Conservation (phyloP, 2,797 vertebrate genomes). For the Melanotaenia trifasciata region DNA sequence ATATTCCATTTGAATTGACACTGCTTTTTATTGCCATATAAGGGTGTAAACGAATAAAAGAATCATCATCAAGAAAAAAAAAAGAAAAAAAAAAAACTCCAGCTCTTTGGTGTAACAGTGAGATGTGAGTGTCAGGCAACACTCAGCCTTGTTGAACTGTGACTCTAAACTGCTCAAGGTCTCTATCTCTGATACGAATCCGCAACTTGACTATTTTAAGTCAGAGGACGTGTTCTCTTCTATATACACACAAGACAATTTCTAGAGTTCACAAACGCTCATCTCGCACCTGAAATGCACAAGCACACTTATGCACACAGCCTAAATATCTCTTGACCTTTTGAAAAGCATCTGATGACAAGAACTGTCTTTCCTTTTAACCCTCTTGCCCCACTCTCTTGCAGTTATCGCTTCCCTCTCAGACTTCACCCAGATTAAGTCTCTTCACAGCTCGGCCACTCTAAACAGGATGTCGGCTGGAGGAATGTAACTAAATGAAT, state of each 20-base stretch:
- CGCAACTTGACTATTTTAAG: slow-evolving; percentile 86
- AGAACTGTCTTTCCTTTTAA: slow-evolving; percentile 85
- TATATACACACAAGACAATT: slow-evolving; percentile 40
- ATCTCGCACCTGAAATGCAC: slow-evolving; percentile 37
- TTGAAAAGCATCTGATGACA: slow-evolving; percentile 75
- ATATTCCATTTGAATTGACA: slow-evolving; percentile 14
- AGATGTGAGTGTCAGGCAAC: slow-evolving; percentile 76
- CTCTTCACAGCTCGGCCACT: slow-evolving; percentile 71
- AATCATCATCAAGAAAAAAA: slow-evolving; percentile 54
- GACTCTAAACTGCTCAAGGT: slow-evolving; percentile 71
- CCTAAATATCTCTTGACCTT: slow-evolving; percentile 71
- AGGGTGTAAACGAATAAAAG: slow-evolving; percentile 36
- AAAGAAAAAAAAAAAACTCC: slow-evolving; percentile 26
- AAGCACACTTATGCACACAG: slow-evolving; percentile 43
- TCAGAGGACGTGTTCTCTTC: slow-evolving; percentile 47
- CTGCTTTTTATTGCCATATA: slow-evolving; percentile 1
- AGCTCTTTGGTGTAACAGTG: slow-evolving; percentile 77
- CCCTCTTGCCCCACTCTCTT: slow-evolving; percentile 78
- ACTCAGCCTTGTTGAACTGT: slow-evolving; percentile 78
- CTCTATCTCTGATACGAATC: slow-evolving; percentile 76
- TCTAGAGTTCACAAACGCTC: slow-evolving; percentile 32
- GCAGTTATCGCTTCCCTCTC: slow-evolving; percentile 79
- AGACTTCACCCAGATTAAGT: slow-evolving; percentile 77
- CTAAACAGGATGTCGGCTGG: slow-evolving; percentile 48
- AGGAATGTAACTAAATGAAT: slow-evolving; percentile 44